Conservation (phyloP, 2,113 vertebrate genomes). For the Rafetus swinhoei region DNA sequence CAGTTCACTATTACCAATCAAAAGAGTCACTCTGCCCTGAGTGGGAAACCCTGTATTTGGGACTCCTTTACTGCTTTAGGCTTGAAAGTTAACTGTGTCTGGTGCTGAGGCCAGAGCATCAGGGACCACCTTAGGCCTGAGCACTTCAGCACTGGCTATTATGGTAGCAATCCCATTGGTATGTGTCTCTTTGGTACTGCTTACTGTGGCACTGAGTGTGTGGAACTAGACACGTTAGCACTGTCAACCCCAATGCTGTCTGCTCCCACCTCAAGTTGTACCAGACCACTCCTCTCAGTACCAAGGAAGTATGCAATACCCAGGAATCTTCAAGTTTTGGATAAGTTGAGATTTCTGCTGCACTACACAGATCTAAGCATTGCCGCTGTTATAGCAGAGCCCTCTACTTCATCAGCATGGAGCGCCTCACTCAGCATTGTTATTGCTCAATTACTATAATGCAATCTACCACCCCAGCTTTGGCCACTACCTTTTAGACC, state of each 20-base stretch:
- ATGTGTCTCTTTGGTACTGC: neutral
- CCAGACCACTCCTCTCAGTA: fast-evolving
- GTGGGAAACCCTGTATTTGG: too few relatives aligned
- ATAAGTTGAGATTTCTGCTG: neutral
- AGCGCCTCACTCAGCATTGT: neutral
- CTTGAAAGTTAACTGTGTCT: neutral
- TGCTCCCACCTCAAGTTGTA: neutral
- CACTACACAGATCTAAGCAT: neutral
- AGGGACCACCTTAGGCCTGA: too few relatives aligned
- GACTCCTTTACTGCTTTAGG: neutral
- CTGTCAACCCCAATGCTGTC: neutral
- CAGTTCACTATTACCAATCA: neutral
- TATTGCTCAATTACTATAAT: neutral
- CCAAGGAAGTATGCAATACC: neutral
- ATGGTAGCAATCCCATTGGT: neutral
- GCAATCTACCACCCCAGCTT: neutral
- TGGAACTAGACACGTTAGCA: neutral
- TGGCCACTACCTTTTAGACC: neutral
- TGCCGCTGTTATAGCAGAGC: neutral
- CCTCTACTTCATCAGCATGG: neutral
- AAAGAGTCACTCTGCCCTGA: neutral
- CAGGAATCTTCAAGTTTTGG: neutral
- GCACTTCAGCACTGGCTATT: neutral
- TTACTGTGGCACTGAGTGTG: neutral
- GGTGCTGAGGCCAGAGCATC: neutral